These are phyloP conservation scores for Pterois miles DNA, from an alignment of 2,797 vertebrate species.

Conservation along the genomic window DNA sequence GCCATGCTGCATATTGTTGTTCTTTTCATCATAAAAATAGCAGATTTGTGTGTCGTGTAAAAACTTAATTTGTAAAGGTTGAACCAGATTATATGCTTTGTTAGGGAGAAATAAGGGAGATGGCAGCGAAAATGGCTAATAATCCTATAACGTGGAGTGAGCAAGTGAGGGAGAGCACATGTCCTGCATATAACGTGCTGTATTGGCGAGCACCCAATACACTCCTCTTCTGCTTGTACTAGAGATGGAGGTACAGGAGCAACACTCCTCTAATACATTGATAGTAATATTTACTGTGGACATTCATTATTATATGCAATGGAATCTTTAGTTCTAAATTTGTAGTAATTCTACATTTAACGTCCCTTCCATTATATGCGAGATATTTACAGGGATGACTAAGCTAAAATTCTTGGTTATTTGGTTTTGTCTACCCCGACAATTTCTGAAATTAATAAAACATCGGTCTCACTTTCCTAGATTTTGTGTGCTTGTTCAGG, in stretches of 20 bases:
- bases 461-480: not conserved
- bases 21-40: slow-evolving; percentile 8
- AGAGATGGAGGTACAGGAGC: slow-evolving; percentile 33
- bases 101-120: slow-evolving; percentile 18
- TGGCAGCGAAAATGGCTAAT: slow-evolving; percentile 30
- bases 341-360: not conserved
- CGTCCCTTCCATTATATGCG: not conserved
- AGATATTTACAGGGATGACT: slow-evolving; percentile 27
- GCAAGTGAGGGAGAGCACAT: slow-evolving; percentile 57
- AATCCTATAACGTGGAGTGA: slow-evolving; percentile 12
- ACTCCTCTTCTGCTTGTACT: slow-evolving; percentile 42
- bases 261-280: not conserved
- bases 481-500: not conserved
- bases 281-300: not conserved
- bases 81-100: not conserved
- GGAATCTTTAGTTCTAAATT: slow-evolving; percentile 5
- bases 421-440: not conserved
- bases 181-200: slow-evolving; percentile 65
- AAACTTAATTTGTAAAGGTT: not conserved
- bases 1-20: not conserved
- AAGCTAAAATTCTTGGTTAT: slow-evolving; percentile 18
- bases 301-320: slow-evolving; percentile 1
- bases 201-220: slow-evolving; percentile 62
- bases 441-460: not conserved
- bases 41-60: not conserved